Percentiles rank a stretch among this genome's conserved stretches.
Evolutionary conservation across 2,888 invertebrate genomes (phyloP).

Genomic region (Mythimna pallens): DNA sequence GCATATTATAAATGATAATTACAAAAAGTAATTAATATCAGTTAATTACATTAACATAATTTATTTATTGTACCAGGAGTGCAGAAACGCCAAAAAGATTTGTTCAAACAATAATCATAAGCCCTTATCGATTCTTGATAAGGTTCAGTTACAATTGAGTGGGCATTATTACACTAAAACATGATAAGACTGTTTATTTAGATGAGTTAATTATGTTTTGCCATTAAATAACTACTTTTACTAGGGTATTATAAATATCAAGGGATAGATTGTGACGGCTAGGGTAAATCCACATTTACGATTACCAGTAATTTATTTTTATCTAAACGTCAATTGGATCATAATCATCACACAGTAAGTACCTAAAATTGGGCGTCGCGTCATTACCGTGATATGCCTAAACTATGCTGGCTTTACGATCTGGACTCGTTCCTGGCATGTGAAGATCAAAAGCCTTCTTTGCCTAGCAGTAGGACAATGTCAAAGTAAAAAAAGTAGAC

Average conservation of each 20-base stretch:
- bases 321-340: too few species aligned
- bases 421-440: too few species aligned
- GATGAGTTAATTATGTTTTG: constrained; percentile 35
- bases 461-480: too few species aligned
- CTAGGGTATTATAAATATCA: constrained; percentile 51
- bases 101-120: constrained; percentile 18
- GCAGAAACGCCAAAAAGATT: constrained; percentile 56
- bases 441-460: too few species aligned
- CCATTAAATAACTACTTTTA: constrained; percentile 53
- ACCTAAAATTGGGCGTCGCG: too few species aligned
- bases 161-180: constrained; percentile 16
- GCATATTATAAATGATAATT: constrained; percentile 18
- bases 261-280: not conserved
- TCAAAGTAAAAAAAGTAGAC: too few species aligned
- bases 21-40: constrained; percentile 43
- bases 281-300: not conserved
- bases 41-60: constrained; percentile 62
- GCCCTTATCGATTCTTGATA: constrained; percentile 33
- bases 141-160: constrained; percentile 29
- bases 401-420: too few species aligned
- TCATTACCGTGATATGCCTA: too few species aligned
- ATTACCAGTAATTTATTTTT: too few species aligned
- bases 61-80: constrained; percentile 65
- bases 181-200: constrained; percentile 11
- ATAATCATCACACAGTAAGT: too few species aligned